Base-by-base conservation (phyloP, 2,888 invertebrate genomes). In the Dynastes hyllus region DNA sequence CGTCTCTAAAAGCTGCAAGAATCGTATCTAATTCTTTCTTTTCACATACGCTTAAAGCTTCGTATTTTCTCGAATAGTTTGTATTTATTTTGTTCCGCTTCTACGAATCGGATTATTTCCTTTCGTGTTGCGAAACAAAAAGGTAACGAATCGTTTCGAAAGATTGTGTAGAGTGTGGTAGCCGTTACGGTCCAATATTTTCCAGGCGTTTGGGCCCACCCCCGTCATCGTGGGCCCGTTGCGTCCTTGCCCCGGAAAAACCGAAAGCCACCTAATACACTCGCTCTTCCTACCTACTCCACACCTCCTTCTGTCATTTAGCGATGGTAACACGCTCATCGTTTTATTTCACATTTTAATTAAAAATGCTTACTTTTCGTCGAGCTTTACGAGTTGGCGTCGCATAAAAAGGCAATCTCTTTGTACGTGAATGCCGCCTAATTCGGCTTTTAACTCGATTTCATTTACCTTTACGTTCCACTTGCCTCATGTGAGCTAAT, bases 401-500 rank as follows among this genome's bases (percentile, higher is more conserved):
- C 73, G 58, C 73, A 73, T 73, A 61, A 73, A 73, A 73, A 73
- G 73, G 58, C 58, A 58, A 73, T 58, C 73, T 40, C 73, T 73
- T 73, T 73, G 73, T 73, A 73, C 58, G 45, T 2, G 40, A 58
- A 69, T 61, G 80, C 77, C 80, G 79, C 79, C 80, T 81, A 81
- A 80, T 78, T 82, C 81, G 79, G 81, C 80, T 81, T 82, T 80
- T 82, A 73, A 78, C 80, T 79, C 81, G 79, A 81, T 82, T 81
- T 79, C 78, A 80, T 79, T 81, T 81, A 78, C 66, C 80, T 80
- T 80, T 83, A 80, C 81, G 80, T 79, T 78, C 81, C 82, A 81
- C 81, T 82, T 82, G 80, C 79, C 63, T 76, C 83, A 81, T 81
- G 81, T 83, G 81, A 81, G 81, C 78, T 79, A 80, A 81, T 81